Conservation (phyloP, 2,888 invertebrate species). For the Phoenoteleia sp. region DNA sequence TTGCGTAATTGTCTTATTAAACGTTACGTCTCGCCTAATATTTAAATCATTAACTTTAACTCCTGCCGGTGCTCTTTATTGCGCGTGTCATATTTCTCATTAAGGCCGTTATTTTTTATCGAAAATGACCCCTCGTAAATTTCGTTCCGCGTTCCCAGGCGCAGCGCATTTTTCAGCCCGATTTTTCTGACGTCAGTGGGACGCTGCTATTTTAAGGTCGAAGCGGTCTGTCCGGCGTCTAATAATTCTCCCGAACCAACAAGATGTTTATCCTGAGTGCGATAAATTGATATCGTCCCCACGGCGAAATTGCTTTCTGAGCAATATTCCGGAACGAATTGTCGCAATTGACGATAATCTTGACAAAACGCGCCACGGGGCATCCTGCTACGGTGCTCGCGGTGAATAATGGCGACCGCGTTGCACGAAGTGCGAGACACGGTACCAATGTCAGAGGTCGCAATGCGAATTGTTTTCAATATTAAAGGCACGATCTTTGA, state of each 20-base stretch:
- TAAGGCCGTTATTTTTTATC: background rate
- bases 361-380: conserved; percentile 62
- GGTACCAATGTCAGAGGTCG: conserved; percentile 70
- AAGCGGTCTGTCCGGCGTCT: background rate
- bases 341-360: conserved; percentile 66
- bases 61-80: background rate
- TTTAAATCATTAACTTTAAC: background rate
- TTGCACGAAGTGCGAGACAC: conserved; percentile 69
- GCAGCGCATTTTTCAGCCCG: background rate
- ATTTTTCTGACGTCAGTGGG: background rate
- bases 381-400: conserved; percentile 42
- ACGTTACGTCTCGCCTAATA: background rate
- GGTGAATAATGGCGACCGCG: conserved; percentile 64
- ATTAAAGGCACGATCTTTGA: conserved; percentile 56
- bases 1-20: background rate
- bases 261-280: conserved; percentile 36
- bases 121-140: background rate
- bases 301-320: conserved; percentile 51
- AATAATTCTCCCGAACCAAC: conserved; percentile 32
- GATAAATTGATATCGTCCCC: conserved; percentile 56
- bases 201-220: conserved; percentile 1
- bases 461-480: conserved; percentile 69
- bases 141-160: too few relatives aligned
- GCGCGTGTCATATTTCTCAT: background rate
- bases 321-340: conserved; percentile 66